Conservation (phyloP, 2,797 vertebrate genomes). For the Nothura maculosa region DNA sequence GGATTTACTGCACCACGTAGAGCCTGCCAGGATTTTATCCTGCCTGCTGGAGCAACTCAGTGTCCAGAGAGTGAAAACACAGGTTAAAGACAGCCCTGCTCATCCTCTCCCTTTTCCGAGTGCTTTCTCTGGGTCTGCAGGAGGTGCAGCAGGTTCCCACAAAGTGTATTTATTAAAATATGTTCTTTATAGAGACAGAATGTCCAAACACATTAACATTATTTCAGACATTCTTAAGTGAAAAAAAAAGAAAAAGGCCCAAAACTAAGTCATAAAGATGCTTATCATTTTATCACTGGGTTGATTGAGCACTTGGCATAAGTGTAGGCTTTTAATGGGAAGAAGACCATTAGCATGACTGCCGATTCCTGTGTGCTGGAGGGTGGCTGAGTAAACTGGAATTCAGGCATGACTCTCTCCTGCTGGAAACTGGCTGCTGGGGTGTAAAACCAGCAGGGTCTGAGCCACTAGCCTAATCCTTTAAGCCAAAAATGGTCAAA, state of each 20-base stretch:
- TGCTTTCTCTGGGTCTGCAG: not conserved
- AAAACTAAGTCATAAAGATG: not conserved
- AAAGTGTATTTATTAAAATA: not conserved
- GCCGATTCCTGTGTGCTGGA: not conserved
- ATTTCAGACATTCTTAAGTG: not conserved
- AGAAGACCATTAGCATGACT: not conserved
- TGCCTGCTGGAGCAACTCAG: not conserved
- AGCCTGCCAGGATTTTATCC: not conserved
- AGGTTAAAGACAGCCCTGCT: not conserved
- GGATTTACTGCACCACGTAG: not conserved
- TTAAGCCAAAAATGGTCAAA: not conserved
- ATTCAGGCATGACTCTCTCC: not conserved
- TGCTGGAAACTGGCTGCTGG: not conserved
- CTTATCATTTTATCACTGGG: not conserved
- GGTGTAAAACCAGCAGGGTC: not conserved
- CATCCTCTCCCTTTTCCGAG: not conserved
- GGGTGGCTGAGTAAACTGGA: accelerated
- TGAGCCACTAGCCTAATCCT: not conserved
- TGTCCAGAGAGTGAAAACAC: not conserved
- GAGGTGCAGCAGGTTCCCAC: not conserved
- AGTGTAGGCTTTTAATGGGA: not conserved
- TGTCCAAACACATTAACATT: not conserved
- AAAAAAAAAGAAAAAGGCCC: not conserved
- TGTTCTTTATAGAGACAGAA: not conserved
- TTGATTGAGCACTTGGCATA: not conserved